Conservation (phyloP, 2,888 invertebrate genomes). For the Tenthredo notha region DNA sequence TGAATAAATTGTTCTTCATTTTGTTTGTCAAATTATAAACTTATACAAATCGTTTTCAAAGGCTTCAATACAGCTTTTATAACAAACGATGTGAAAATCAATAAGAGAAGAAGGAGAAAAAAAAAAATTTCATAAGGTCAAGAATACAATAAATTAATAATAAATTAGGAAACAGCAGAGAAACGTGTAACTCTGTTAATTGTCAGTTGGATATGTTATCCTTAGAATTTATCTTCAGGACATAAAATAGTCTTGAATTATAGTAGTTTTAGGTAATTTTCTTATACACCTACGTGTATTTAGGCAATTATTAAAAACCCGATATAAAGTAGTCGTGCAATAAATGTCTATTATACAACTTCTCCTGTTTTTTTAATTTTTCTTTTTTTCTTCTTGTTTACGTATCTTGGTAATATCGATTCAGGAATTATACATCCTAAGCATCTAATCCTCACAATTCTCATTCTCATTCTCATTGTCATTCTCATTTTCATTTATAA, state of each 20-base stretch:
- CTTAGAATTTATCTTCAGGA: neutral
- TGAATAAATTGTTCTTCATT: neutral
- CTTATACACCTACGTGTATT: neutral
- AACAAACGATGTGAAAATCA: neutral
- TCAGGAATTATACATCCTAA: neutral
- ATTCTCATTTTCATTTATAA: neutral
- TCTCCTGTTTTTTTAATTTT: neutral
- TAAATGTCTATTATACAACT: neutral
- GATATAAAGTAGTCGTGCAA: neutral
- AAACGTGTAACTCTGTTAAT: neutral
- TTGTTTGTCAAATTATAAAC: neutral
- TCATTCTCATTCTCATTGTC: neutral
- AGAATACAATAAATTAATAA: neutral
- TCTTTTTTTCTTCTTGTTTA: neutral
- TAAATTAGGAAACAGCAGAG: neutral
- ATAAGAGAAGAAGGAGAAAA: neutral
- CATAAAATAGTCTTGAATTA: neutral
- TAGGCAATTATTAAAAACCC: neutral
- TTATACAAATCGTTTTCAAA: neutral
- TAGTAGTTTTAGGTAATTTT: neutral
- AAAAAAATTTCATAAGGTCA: neutral
- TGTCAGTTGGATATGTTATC: neutral
- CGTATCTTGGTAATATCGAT: neutral
- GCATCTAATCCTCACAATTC: neutral
- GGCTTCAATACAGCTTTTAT: too few relatives aligned